Conservation (phyloP, 2,113 vertebrate species). For the Erythrocebus patas region DNA sequence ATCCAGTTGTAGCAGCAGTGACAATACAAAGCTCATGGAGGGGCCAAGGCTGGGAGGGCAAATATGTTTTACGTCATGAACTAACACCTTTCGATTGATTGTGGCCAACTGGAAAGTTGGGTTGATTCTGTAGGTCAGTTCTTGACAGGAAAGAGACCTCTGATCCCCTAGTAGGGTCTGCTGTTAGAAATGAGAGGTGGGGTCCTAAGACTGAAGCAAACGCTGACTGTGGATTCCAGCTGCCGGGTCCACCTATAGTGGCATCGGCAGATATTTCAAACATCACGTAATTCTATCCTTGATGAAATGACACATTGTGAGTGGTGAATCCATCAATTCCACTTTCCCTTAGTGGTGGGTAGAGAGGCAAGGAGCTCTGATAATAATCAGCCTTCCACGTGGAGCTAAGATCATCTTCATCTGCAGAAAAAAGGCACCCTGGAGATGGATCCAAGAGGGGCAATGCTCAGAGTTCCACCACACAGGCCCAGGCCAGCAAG, state of each 20-base stretch:
- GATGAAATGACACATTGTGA: not conserved
- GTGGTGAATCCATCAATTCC: not conserved
- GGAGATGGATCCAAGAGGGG: not conserved
- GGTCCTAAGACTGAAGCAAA: not conserved
- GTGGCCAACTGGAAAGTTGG: not conserved
- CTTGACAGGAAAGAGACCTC: not conserved
- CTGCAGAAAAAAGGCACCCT: not conserved
- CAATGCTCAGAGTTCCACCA: not conserved
- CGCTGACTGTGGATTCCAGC: not conserved
- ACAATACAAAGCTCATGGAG: rapidly evolving
- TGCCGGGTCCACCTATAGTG: too few relatives aligned
- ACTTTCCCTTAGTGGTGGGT: not conserved
- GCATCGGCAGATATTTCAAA: not conserved
- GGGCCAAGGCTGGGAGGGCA: too few relatives aligned
- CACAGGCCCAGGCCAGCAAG: rapidly evolving
- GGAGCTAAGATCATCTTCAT: not conserved
- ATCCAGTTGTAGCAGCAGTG: not conserved
- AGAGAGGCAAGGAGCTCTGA: not conserved
- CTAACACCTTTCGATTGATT: not conserved
- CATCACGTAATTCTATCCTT: not conserved
- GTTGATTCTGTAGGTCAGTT: not conserved
- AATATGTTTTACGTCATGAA: not conserved
- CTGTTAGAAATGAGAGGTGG: not conserved
- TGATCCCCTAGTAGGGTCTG: not conserved
- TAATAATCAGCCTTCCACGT: not conserved